Evolutionary conservation across 2,797 vertebrate genomes (phyloP), one percentile per base, ranked within the genome.

Genomic region (Sebastes itinus): DNA sequence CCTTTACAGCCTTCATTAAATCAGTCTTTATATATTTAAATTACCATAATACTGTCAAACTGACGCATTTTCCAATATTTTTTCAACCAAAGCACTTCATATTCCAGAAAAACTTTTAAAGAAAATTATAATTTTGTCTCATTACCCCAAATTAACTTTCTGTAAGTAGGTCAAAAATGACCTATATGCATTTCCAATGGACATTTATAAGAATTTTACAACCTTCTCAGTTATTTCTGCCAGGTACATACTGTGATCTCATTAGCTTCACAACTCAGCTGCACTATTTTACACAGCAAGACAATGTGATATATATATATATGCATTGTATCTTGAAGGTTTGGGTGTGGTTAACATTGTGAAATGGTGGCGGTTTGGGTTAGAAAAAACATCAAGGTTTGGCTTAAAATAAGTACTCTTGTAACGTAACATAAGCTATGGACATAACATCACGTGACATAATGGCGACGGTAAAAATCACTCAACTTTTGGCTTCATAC

Each of bases 241-340:
- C 33, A 23, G n/a, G 62, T 63, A 35, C 22, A 38, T 38, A 35
- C 16, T 46, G 42, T 18, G 42, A 13, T 56, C 22, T 25, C 27
- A 60, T 30, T 30, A 59, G 56, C 14, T 1, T 20, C 27, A 10
- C 56, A 27, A 58, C 12, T 7, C 6, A 27, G 56, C 56, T 58
- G 23, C 55, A 58, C 13, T 25, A 6, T 27, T 58, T 13, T 27
- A 58, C 52, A 54, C 10, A 22, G n/a, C 52, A 54, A 54, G 52
- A 42, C 38, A 16, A 42, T 42, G 38, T 42, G 38, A 42, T 42
- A 0, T 35, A 12, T 35, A 33, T 33, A 33, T 33, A 12, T 5
- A 38, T 13, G 4, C 35, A 0, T 13, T 0, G 12, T 38, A 42
- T 42, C 0, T 42, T 42, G 38, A 42, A 14, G 14, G 38, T 42